Evolutionary conservation across 2,888 invertebrate species (phyloP).

Genomic region (Pollenia griseotomentosa): DNA sequence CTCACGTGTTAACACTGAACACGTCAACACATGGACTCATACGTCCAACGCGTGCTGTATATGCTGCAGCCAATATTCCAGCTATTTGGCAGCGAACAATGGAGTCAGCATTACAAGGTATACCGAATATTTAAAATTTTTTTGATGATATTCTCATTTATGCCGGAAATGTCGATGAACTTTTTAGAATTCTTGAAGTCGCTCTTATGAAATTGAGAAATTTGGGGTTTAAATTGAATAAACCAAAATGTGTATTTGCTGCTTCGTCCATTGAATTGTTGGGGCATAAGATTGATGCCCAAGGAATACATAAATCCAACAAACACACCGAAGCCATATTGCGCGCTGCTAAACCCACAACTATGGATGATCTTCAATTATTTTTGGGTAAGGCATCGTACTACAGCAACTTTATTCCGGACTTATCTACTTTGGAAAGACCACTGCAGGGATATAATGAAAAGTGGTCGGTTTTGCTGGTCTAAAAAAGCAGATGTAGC

Average conservation of each 20-base stretch:
- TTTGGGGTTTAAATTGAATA: conserved; percentile 57
- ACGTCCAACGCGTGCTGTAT: conserved; percentile 25
- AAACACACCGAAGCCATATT: conserved; percentile 62
- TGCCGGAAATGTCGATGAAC: conserved; percentile 58
- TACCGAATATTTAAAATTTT: conserved; percentile 50
- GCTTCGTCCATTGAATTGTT: conserved; percentile 54
- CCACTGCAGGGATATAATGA: background rate
- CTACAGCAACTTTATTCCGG: conserved; percentile 19
- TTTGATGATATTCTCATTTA: conserved; percentile 63
- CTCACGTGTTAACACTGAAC: conserved; percentile 6
- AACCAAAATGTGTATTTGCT: conserved; percentile 57
- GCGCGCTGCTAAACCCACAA: conserved; percentile 40
- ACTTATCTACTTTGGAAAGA: conserved; percentile 14
- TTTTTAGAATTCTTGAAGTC: conserved; percentile 10
- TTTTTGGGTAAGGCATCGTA: conserved; percentile 38
- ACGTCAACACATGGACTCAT: conserved; percentile 23
- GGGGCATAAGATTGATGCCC: conserved; percentile 54
- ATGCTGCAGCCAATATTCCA: conserved; percentile 58
- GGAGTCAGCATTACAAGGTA: conserved; percentile 45
- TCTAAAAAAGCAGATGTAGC: conserved; percentile 15
- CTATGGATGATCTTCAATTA: conserved; percentile 23
- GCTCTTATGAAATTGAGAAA: background rate
- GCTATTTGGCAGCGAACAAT: conserved; percentile 64
- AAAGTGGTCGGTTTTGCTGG: conserved; percentile 25
- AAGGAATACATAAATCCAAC: conserved; percentile 59